Percentiles rank a stretch among this genome's conserved stretches.
phyloP scores from a whole-genome alignment of 1,140 invertebrate species.

The Drosophila varians region DNA sequence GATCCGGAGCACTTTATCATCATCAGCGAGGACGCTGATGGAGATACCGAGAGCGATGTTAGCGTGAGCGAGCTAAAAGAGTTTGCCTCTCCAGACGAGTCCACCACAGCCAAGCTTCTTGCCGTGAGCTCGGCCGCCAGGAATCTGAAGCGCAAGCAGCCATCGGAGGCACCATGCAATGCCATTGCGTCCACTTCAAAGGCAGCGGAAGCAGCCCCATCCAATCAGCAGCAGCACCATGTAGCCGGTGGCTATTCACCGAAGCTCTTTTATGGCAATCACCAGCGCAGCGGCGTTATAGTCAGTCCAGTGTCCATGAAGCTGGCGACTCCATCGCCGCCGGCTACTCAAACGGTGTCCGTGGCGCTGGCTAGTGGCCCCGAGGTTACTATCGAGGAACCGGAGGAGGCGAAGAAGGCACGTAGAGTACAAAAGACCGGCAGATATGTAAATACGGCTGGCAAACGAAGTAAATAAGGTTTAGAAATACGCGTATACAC shows the following conservation, averaged over 20 bases:
- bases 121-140: conserved; percentile 65
- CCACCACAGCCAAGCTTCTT: conserved; percentile 74
- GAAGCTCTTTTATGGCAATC: conserved; percentile 74
- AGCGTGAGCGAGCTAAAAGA: conserved; percentile 35
- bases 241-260: conserved; percentile 54
- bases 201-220: conserved; percentile 13
- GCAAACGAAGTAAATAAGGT: conserved; percentile 83
- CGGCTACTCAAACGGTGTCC: not conserved
- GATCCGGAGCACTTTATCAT: conserved; percentile 85
- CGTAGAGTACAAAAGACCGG: conserved; percentile 84
- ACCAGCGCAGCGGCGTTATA: conserved; percentile 72
- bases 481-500: conserved; percentile 63
- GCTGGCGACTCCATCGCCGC: conserved; percentile 4
- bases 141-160: conserved; percentile 70
- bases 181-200: conserved; percentile 70
- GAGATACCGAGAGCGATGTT: conserved; percentile 41
- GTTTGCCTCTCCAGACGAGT: conserved; percentile 72
- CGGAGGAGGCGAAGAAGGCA: conserved; percentile 80
- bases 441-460: conserved; percentile 77
- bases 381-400: conserved; percentile 28
- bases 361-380: not conserved
- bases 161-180: conserved; percentile 47
- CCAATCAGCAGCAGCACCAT: not conserved
- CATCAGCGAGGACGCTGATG: conserved; percentile 62
- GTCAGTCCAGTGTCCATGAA: conserved; percentile 75